Evolutionary conservation across 2,888 invertebrate species (phyloP), one percentile per base, ranked within the genome.

Genomic region (Autographa gamma): DNA sequence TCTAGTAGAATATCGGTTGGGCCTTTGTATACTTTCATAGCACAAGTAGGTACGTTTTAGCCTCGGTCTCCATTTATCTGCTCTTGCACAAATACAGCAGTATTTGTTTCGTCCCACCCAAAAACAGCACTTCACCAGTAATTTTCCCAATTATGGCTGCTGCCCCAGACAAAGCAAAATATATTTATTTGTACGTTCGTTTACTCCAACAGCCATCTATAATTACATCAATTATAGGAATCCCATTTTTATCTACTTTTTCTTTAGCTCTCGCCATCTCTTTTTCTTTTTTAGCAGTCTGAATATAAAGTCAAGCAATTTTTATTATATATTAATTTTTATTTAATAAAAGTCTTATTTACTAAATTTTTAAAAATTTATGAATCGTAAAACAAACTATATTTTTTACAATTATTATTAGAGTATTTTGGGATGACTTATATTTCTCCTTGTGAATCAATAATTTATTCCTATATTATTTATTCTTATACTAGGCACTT

Each of bases 131-230:
- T 66, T 83, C 52, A 0, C 76, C 73, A 8, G 72, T 74, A 38
- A 66, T 52, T 65, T 63, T 60, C 0, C 83, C 83, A 11, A 82
- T 67, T 6, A 82, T 83, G 1, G 73, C 75, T 11, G 82, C 81
- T 25, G 75, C 77, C 5, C 79, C 82, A 16, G 82, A 83, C 11
- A 76, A 60, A 9, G 81, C 77, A 9, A 72, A 66, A 41, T 80
- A 80, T 52, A 80, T 83, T 34, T 48, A 81, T 61, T 74, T 75
- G 43, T 80, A 80, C 0, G 76, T 69, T 2, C 79, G 41, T 69
- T 78, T 78, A 13, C 66, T 63, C 74, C 77, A 81, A 60, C 77
- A 80, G 2, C 79, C 82, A 68, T 85, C 80, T 7, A 60, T 77
- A 19, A 76, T 65, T 0, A 80, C 81, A 56, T 75, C 74, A 56